These are phyloP conservation scores for Germaria angustata DNA, from an alignment of 2,888 invertebrate species.

Conservation along the genomic window DNA sequence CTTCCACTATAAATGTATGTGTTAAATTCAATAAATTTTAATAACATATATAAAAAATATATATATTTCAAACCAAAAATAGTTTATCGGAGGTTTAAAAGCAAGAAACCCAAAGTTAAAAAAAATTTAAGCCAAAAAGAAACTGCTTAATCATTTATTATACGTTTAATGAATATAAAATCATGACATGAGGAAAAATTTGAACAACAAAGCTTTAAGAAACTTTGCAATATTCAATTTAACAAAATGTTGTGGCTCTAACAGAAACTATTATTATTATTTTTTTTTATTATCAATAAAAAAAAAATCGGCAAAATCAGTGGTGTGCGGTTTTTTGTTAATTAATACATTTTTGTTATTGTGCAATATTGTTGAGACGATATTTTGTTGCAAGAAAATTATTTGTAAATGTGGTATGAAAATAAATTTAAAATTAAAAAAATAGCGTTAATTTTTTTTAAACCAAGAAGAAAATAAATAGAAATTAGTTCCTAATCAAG, in stretches of 20 bases:
- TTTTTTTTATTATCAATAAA: neutral
- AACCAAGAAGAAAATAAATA: no score
- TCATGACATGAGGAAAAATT: constrained; percentile 9
- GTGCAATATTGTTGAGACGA: constrained; percentile 1
- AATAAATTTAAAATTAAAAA: neutral
- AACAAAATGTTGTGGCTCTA: constrained; percentile 25
- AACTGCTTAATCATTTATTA: constrained; percentile 28
- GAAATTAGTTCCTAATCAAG: no score
- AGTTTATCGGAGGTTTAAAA: neutral
- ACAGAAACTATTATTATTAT: neutral
- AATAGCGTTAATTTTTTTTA: no score
- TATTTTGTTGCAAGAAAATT: neutral
- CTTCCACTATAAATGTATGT: constrained; percentile 64
- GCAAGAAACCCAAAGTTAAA: constrained; percentile 19
- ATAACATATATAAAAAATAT: constrained; percentile 1
- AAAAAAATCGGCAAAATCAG: neutral
- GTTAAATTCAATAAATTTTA: constrained; percentile 20
- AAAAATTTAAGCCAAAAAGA: constrained; percentile 17
- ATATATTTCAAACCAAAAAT: neutral
- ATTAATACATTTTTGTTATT: constrained; percentile 1
- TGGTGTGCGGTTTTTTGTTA: constrained; percentile 32
- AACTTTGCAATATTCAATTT: constrained; percentile 25
- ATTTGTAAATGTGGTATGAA: neutral
- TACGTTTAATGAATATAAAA: constrained; percentile 36
- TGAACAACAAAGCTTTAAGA: constrained; percentile 20